A percentile compares a stretch with the other conserved stretches of the same genome.
These are phyloP conservation scores for Myotis brandtii DNA, from an alignment of 2,113 vertebrate genomes.

Conservation along the genomic window DNA sequence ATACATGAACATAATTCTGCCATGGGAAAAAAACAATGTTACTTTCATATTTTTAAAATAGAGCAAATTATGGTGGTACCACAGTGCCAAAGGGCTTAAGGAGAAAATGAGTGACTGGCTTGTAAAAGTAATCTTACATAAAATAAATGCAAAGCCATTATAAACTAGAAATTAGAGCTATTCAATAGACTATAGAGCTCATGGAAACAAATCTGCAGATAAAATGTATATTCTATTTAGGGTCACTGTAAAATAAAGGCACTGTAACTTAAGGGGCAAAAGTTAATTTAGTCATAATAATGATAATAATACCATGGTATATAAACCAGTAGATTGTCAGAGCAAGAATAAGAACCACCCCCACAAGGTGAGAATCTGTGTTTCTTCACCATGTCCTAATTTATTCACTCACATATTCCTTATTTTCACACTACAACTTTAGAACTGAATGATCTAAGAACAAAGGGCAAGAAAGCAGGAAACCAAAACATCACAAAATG, in stretches of 20 bases:
- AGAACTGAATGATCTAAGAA: neutral
- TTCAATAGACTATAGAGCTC: neutral
- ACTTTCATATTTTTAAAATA: constrained; percentile 26
- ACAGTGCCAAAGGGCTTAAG: neutral
- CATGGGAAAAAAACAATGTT: neutral
- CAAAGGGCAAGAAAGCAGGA: neutral
- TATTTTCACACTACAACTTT: neutral
- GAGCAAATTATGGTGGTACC: neutral
- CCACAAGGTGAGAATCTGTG: neutral
- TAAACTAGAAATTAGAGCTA: neutral
- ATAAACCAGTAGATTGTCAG: neutral
- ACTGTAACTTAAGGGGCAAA: neutral
- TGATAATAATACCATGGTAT: neutral
- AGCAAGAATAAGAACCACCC: neutral
- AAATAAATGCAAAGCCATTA: neutral
- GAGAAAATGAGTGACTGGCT: neutral
- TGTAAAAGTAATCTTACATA: neutral
- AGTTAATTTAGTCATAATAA: neutral
- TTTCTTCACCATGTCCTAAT: neutral
- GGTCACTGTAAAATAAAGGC: neutral
- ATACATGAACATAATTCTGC: constrained; percentile 23
- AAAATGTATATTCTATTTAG: neutral
- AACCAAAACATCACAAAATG: neutral
- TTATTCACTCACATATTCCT: neutral
- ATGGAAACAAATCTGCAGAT: constrained; percentile 18